These are phyloP conservation scores for Sarcophaga subvicina DNA, from an alignment of 2,888 invertebrate species.

Conservation along the genomic window DNA sequence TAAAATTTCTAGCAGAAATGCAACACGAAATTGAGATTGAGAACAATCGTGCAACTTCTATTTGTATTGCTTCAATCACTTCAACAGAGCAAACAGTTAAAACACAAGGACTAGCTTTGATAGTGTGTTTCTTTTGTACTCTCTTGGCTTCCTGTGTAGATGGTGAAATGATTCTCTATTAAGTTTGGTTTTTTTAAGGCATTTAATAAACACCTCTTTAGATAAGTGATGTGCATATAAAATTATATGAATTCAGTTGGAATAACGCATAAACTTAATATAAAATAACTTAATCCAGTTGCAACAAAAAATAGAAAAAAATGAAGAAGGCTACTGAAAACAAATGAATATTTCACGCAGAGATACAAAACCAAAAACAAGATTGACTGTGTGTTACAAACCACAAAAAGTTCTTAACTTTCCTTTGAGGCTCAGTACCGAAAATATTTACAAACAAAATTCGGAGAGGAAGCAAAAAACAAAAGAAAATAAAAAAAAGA, in stretches of 20 bases:
- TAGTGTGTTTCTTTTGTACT: too few species aligned
- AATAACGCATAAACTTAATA: conserved; percentile 42
- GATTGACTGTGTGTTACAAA: conserved; percentile 38
- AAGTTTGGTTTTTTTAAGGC: too few species aligned
- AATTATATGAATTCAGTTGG: conserved; percentile 18
- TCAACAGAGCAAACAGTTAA: too few species aligned
- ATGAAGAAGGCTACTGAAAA: not conserved
- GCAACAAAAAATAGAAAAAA: not conserved
- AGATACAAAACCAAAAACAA: conserved; percentile 44
- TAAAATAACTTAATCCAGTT: conserved; percentile 46
- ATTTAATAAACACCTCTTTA: not conserved
- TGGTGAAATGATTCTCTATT: too few species aligned
- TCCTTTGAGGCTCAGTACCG: conserved; percentile 47
- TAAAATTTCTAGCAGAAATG: too few species aligned
- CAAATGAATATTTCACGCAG: conserved; percentile 37
- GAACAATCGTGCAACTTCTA: too few species aligned
- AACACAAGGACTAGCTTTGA: too few species aligned
- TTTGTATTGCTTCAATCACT: too few species aligned
- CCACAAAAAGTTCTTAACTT: conserved; percentile 64
- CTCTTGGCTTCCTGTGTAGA: too few species aligned
- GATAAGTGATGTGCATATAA: too few species aligned
- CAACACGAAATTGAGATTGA: too few species aligned
- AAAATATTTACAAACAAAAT: not conserved
- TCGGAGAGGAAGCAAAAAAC: not conserved
- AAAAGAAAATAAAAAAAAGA: not conserved